Percentiles rank a stretch among this genome's conserved stretches.
These are phyloP conservation scores for Drosophila algonquin DNA, from an alignment of 2,888 invertebrate genomes.

Conservation along the genomic window DNA sequence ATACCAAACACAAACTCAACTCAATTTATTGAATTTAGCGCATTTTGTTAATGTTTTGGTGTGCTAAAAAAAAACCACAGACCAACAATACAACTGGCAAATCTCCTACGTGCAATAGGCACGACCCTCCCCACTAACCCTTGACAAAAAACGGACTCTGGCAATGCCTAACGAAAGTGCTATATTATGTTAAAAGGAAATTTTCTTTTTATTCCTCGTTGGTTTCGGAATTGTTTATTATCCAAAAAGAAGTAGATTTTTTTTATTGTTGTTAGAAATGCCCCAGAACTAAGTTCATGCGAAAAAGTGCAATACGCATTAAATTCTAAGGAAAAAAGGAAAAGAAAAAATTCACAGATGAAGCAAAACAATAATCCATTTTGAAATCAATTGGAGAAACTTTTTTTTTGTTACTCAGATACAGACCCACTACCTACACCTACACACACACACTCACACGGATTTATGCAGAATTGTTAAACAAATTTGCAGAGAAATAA, in stretches of 20 bases:
- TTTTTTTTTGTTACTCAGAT: background rate
- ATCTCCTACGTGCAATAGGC: background rate
- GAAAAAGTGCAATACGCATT: conserved; percentile 71
- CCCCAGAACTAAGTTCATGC: conserved; percentile 65
- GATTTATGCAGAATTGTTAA: conserved; percentile 28
- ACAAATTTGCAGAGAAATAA: conserved; percentile 28
- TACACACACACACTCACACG: background rate
- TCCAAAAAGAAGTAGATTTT: background rate
- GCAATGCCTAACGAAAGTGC: background rate
- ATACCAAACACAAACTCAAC: conserved; percentile 12
- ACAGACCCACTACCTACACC: background rate
- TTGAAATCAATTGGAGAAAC: background rate
- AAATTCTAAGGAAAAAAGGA: conserved; percentile 38
- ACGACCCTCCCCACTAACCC: background rate
- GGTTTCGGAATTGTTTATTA: background rate
- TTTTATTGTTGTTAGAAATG: conserved; percentile 32
- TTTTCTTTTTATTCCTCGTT: background rate
- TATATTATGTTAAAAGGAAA: background rate
- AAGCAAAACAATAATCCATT: conserved; percentile 4
- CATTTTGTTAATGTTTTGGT: conserved; percentile 52
- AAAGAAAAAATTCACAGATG: conserved; percentile 3
- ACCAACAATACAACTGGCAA: background rate
- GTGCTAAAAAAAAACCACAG: conserved; percentile 32
- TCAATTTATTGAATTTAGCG: conserved; percentile 45
- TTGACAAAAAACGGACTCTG: background rate